Percentiles rank a stretch among this genome's conserved stretches.
These are phyloP conservation scores for Leptosomus discolor DNA, from an alignment of 2,113 vertebrate species.

Conservation along the genomic window DNA sequence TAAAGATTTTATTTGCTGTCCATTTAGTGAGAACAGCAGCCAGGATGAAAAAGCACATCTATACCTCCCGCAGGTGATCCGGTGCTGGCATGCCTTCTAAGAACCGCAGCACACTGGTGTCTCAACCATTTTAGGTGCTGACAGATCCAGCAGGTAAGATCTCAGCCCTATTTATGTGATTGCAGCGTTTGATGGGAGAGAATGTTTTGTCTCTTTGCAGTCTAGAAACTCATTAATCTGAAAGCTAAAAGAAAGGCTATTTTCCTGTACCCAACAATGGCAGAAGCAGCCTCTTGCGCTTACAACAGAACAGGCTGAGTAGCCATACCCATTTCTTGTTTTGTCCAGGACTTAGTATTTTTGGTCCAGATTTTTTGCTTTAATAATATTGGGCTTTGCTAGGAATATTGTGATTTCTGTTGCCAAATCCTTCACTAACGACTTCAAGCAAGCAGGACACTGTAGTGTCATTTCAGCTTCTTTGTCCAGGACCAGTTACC, in stretches of 20 bases:
- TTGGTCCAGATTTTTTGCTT: neutral
- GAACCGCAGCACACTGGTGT: too few species aligned
- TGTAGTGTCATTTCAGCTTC: neutral
- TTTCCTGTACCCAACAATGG: neutral
- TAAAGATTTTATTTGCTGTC: neutral
- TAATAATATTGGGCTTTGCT: neutral
- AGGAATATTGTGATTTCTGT: neutral
- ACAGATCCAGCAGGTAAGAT: neutral
- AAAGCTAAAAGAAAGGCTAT: neutral
- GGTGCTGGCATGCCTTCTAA: rapidly evolving
- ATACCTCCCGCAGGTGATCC: neutral
- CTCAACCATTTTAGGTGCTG: neutral
- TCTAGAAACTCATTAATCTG: neutral
- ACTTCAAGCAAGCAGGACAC: neutral
- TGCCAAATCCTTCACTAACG: neutral
- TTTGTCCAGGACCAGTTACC: neutral
- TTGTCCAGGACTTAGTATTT: neutral
- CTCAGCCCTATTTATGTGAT: neutral
- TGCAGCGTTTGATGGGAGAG: neutral
- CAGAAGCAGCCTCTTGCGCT: neutral
- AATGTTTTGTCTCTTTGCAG: neutral
- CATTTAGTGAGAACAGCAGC: neutral
- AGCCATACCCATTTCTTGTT: neutral
- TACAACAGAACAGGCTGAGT: neutral
- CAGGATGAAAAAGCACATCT: too few species aligned